Conservation (phyloP, 2,113 vertebrate genomes). For the Gyps fulvus region DNA sequence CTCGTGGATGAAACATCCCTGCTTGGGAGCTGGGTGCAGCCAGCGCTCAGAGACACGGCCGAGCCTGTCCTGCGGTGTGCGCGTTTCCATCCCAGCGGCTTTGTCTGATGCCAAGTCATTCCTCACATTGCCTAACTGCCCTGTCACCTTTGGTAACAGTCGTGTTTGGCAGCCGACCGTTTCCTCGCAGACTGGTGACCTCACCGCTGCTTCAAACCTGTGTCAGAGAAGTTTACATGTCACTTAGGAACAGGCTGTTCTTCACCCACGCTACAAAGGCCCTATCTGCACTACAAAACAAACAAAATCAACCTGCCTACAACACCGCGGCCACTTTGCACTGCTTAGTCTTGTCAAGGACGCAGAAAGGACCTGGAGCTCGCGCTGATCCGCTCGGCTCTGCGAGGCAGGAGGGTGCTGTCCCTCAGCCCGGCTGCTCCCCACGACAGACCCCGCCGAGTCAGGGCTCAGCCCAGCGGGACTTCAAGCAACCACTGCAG, state of each 20-base stretch:
- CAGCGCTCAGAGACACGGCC: accelerated
- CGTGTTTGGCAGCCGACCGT: conserved; percentile 1
- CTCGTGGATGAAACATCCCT: neutral
- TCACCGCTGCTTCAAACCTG: neutral
- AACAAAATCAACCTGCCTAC: neutral
- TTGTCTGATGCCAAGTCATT: neutral
- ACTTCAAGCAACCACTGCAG: neutral
- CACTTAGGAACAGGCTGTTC: neutral
- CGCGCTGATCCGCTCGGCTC: accelerated
- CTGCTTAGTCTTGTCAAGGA: neutral
- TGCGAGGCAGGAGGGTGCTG: neutral
- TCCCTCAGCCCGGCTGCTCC: neutral
- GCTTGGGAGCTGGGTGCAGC: neutral
- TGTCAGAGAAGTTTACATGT: neutral
- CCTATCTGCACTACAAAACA: neutral
- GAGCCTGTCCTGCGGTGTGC: accelerated
- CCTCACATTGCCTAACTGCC: neutral
- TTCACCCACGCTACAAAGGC: neutral
- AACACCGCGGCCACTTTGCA: neutral
- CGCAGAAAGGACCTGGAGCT: neutral
- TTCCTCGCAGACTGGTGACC: conserved; percentile 36
- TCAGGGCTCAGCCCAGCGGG: neutral
- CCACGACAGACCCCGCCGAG: accelerated
- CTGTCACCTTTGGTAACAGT: conserved; percentile 12
- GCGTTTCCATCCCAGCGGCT: neutral